Evolutionary conservation across 2,113 vertebrate genomes (phyloP).

Genomic region (Gracilinanus agilis): DNA sequence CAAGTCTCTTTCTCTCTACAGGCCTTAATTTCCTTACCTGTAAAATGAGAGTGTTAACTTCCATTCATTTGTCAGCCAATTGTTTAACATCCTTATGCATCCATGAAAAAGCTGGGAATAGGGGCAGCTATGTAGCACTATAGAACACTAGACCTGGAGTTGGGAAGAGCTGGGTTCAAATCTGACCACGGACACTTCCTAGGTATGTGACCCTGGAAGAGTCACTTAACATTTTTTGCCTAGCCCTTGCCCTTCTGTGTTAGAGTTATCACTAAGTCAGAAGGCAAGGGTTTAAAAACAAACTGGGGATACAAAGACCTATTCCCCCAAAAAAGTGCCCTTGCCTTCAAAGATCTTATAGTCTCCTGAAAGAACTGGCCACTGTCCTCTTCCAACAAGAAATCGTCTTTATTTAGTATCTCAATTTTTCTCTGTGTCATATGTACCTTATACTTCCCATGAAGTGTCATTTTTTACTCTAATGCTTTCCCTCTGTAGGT

Average conservation of each 20-base stretch:
- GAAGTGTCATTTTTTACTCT: neutral
- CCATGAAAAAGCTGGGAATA: too few species aligned
- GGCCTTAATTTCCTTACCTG: constrained; percentile 23
- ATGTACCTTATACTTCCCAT: neutral
- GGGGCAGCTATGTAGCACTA: too few species aligned
- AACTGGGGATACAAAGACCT: neutral
- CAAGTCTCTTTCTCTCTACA: constrained; percentile 89
- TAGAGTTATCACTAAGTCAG: too few species aligned
- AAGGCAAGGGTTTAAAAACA: neutral
- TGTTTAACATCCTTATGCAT: neutral
- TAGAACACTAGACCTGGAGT: neutral
- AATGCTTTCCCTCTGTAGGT: neutral
- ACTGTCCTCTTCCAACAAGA: neutral
- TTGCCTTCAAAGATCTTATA: neutral
- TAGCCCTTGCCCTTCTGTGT: too few species aligned
- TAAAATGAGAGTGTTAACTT: constrained; percentile 3
- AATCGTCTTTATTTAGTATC: neutral
- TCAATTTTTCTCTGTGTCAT: neutral
- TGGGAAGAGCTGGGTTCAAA: neutral
- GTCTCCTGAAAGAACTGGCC: neutral
- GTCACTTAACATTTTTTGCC: too few species aligned
- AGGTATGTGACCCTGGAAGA: too few species aligned
- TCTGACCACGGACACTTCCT: neutral
- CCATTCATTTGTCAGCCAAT: neutral
- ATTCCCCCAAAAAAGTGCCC: neutral